Conservation (phyloP, 2,888 invertebrate species). For the Ennomos fuscantarius region DNA sequence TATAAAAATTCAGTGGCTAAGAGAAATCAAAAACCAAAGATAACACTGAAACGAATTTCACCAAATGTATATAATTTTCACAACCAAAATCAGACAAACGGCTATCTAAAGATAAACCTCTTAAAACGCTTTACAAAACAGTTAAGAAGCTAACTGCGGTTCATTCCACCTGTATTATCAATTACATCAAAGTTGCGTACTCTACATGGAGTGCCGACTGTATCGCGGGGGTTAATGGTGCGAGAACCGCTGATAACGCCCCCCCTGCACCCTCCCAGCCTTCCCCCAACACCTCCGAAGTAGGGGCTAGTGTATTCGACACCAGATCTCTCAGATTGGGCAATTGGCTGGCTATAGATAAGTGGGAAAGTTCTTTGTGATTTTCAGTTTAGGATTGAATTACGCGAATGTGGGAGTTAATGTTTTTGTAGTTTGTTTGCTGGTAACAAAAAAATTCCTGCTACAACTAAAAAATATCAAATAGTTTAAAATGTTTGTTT, state of each 20-base stretch:
- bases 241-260: constrained; percentile 72
- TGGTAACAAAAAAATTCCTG: no score
- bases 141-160: constrained; percentile 37
- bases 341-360: constrained; percentile 77
- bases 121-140: constrained; percentile 16
- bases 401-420: no score
- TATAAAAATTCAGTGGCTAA: no score
- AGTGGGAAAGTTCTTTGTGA: constrained; percentile 36
- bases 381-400: background rate
- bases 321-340: constrained; percentile 67
- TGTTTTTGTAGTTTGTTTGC: no score
- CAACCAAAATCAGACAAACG: background rate
- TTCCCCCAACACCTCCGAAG: constrained; percentile 31
- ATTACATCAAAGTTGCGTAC: constrained; percentile 67
- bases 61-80: background rate
- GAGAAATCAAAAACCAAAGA: background rate
- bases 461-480: no score
- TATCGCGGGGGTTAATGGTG: constrained; percentile 80
- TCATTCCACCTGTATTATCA: constrained; percentile 60
- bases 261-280: constrained; percentile 28
- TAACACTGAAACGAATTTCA: background rate
- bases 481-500: no score
- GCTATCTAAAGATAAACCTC: constrained; percentile 6
- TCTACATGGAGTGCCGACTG: constrained; percentile 76
- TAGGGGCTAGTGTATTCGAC: constrained; percentile 53